Base-by-base conservation (phyloP, 2,113 vertebrate genomes). In the Ceyx margarethae region DNA sequence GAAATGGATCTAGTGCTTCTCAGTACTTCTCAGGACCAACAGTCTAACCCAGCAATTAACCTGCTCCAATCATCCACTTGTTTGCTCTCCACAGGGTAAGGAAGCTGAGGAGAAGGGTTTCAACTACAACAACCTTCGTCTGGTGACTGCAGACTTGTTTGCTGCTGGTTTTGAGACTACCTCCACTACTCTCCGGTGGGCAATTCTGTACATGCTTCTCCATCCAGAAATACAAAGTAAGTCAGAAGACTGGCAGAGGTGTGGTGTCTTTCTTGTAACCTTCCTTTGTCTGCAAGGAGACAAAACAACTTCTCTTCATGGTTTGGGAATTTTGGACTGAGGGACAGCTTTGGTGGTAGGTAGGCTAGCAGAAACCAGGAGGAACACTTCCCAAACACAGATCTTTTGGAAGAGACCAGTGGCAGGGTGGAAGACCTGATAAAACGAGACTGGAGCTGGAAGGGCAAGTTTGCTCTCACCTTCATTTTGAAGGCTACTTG, bases 221-320 rank as follows among this genome's bases (percentile, higher is more conserved):
- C 75, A 97, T 46, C 97, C 96, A 0, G 94, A 97, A 6, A 91
- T 98, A 90, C 98, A 98, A 56, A 22, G 97, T 98, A 96, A 98
- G 97, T 88, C 40, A 25, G 56, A 68, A 45, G 31, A 72, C 20
- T 31, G 56, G 43, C 23, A 74, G 78, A 77, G 37, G 8, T 57
- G 4, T 40, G 29, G 25, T 4, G 0, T 46, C 31, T 71, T 90
- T 50, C 73, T 28, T 73, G 75, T 26, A 74, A 51, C 23, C 15
- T 9, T 42, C 29, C 26, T 57, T 72, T 76, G 85, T 45, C 54
- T 2, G 0, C 1, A 3, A 56, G 51, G 31, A 87, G 35, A 11
- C 22, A 43, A 54, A 37, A 58, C 16, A 68, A 23, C 42, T 72
- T 28, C 56, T 85, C 8, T 66, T 28, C 23, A 2, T 9, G 22